Conservation (phyloP, 2,888 invertebrate genomes). For the Calameuta pallipes region DNA sequence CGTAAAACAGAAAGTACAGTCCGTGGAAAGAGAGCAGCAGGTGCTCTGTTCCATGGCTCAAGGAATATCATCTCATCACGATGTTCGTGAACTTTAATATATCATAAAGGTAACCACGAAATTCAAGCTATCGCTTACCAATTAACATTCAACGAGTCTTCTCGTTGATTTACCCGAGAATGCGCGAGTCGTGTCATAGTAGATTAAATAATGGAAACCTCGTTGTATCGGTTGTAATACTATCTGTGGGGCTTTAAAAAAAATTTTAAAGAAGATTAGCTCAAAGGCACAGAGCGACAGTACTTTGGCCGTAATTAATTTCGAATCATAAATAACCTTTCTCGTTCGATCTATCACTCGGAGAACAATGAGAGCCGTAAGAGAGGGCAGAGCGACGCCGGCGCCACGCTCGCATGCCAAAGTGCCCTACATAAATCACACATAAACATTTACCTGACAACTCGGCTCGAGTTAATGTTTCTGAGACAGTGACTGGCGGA, state of each 20-base stretch:
- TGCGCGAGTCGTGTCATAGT: too few species aligned
- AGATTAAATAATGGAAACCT: too few species aligned
- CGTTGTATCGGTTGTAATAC: too few species aligned
- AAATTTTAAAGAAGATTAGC: too few species aligned
- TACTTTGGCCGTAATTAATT: conserved; percentile 44
- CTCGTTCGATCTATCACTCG: conserved; percentile 41
- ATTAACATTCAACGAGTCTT: too few species aligned
- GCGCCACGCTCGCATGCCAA: conserved; percentile 27
- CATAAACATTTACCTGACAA: conserved; percentile 47
- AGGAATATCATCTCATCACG: too few species aligned
- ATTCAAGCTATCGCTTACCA: too few species aligned
- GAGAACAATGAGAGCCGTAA: conserved; percentile 23
- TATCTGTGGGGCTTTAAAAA: too few species aligned
- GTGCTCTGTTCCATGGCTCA: neutral
- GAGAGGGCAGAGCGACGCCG: conserved; percentile 15
- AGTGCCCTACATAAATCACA: conserved; percentile 45
- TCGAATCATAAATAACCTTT: conserved; percentile 50
- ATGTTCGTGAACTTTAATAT: too few species aligned
- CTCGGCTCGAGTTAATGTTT: neutral
- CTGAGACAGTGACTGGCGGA: too few species aligned
- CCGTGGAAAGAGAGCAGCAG: conserved; percentile 21
- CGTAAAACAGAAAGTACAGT: conserved; percentile 17
- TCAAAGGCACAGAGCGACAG: neutral
- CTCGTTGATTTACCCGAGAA: too few species aligned
- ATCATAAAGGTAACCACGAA: too few species aligned